Percentiles rank a stretch among this genome's conserved stretches.
These are phyloP conservation scores for Atlantisia rogersi DNA, from an alignment of 2,113 vertebrate genomes.

Conservation along the genomic window DNA sequence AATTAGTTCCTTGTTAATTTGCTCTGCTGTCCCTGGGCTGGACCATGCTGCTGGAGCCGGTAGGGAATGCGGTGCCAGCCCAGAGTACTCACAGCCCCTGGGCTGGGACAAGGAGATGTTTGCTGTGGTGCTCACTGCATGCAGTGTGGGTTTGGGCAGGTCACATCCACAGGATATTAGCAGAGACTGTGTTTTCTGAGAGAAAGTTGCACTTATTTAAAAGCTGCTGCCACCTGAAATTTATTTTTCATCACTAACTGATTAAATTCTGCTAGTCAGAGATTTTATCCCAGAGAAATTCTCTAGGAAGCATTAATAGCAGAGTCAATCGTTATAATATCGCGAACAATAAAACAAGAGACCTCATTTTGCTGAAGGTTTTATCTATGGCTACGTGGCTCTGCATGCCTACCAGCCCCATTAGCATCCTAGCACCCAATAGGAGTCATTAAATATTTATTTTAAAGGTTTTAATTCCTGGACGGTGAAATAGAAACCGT, in stretches of 20 bases:
- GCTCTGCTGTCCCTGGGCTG: not conserved
- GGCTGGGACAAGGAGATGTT: rapidly evolving
- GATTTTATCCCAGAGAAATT: not conserved
- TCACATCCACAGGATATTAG: not conserved
- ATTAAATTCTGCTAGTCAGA: slow-evolving; percentile 4
- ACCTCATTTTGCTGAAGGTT: not conserved
- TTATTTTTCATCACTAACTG: slow-evolving; percentile 12
- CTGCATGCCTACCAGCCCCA: not conserved
- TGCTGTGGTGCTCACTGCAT: rapidly evolving
- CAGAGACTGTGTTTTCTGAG: not conserved
- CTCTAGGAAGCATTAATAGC: slow-evolving; percentile 32
- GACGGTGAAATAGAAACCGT: not conserved
- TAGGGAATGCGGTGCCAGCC: not conserved
- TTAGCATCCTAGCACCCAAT: not conserved
- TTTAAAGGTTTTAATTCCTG: not conserved
- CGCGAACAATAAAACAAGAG: not conserved
- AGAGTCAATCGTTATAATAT: slow-evolving; percentile 50
- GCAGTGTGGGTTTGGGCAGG: not conserved
- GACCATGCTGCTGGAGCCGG: rapidly evolving
- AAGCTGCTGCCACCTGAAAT: not conserved
- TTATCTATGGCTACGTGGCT: not conserved
- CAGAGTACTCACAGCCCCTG: not conserved
- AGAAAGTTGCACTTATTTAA: not conserved
- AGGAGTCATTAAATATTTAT: slow-evolving; percentile 26
- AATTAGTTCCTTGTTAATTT: not conserved